phyloP scores from a whole-genome alignment of 2,113 vertebrate genomes.

The Rhinolophus sinicus region DNA sequence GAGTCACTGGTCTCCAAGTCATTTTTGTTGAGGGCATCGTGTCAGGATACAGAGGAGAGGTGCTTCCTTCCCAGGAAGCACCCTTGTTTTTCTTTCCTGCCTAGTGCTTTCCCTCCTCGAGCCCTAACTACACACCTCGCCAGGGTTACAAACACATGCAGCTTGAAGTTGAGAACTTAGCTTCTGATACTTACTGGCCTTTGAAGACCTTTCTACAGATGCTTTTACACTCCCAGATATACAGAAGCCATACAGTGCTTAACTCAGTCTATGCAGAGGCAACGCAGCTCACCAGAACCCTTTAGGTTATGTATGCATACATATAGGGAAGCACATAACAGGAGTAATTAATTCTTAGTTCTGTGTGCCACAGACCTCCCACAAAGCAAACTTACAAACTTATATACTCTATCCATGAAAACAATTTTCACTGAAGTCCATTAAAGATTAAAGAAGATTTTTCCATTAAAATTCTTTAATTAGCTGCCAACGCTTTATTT shows the following conservation, averaged over 20 bases:
- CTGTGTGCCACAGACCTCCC: slow-evolving; percentile 16
- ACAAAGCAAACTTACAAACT: slow-evolving; percentile 54
- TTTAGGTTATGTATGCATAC: background rate
- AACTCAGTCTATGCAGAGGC: background rate
- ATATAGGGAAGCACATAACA: background rate
- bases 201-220: background rate
- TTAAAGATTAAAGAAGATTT: slow-evolving; percentile 75
- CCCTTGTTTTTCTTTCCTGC: background rate
- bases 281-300: background rate
- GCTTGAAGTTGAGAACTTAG: background rate
- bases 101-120: background rate
- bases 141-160: background rate
- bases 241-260: background rate
- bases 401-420: slow-evolving; percentile 61
- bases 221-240: background rate
- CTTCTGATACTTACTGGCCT: background rate
- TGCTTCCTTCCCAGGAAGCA: background rate
- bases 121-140: background rate
- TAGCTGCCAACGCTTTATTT: slow-evolving; percentile 54
- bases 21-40: background rate
- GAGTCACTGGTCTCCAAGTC: background rate
- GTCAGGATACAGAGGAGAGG: background rate
- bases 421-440: slow-evolving; percentile 60
- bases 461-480: slow-evolving; percentile 67
- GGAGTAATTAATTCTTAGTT: slow-evolving; percentile 59